phyloP scores from a whole-genome alignment of 2,797 vertebrate genomes.

The Mormyrops boulengeri region DNA sequence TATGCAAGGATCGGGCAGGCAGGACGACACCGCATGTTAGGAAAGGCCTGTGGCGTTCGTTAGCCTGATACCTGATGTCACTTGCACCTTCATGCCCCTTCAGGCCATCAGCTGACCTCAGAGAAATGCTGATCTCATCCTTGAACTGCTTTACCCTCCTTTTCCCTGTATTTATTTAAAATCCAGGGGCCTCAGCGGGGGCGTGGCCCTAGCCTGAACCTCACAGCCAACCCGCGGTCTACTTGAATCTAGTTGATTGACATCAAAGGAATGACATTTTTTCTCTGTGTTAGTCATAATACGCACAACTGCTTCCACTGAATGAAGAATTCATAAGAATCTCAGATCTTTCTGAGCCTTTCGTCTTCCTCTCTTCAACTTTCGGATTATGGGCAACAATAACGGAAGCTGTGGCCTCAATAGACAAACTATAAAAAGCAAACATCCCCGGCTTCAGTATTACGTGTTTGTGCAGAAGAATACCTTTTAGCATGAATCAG shows the following conservation, averaged over 20 bases:
- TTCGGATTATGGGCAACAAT: neutral
- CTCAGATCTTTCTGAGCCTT: neutral
- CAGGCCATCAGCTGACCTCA: neutral
- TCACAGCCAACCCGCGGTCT: no score
- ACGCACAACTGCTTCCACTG: neutral
- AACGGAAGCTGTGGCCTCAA: neutral
- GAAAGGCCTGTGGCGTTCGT: neutral
- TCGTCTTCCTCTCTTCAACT: neutral
- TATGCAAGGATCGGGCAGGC: neutral
- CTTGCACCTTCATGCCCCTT: neutral
- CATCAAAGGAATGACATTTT: neutral
- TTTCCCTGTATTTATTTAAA: neutral
- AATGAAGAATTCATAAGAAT: neutral
- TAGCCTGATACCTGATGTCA: neutral
- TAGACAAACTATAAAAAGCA: neutral
- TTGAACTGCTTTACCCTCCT: neutral
- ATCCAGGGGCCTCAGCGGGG: neutral
- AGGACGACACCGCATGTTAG: neutral
- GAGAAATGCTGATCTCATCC: neutral
- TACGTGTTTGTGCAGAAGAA: neutral
- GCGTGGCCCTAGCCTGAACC: neutral
- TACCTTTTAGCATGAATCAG: neutral
- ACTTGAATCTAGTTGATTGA: neutral
- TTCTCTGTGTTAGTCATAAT: neutral
- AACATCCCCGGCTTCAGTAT: neutral